Evolutionary conservation across 1,140 invertebrate species (phyloP).

Genomic region (Brachionus paranguensis): DNA sequence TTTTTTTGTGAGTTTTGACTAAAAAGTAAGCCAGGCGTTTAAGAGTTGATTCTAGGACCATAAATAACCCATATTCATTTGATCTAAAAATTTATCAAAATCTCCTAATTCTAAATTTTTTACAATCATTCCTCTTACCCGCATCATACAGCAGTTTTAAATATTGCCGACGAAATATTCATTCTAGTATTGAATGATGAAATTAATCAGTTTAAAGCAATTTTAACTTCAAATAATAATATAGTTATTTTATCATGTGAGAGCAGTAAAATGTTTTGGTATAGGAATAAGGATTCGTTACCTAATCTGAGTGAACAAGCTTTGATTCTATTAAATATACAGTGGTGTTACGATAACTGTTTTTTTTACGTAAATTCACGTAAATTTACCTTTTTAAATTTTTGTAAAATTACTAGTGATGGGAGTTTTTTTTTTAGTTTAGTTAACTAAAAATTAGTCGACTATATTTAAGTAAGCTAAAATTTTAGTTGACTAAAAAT

Average conservation of each 20-base stretch:
- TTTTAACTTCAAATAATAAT: background rate
- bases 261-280: background rate
- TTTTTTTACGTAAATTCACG: no score
- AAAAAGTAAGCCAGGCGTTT: no score
- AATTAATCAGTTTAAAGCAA: background rate
- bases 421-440: no score
- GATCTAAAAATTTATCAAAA: background rate
- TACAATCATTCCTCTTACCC: background rate
- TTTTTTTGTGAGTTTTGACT: no score
- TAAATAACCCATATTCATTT: no score
- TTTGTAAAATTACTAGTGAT: no score
- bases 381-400: no score
- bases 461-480: no score
- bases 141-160: background rate
- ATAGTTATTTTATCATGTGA: background rate
- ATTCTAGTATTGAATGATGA: background rate
- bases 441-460: no score
- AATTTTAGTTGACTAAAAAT: no score
- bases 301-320: background rate
- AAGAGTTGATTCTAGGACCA: no score
- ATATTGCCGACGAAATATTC: background rate
- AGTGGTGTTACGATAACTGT: no score
- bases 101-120: background rate
- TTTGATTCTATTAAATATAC: background rate
- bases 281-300: background rate